Conservation (phyloP, 2,888 invertebrate species). For the Ornithoptera alexandrae region DNA sequence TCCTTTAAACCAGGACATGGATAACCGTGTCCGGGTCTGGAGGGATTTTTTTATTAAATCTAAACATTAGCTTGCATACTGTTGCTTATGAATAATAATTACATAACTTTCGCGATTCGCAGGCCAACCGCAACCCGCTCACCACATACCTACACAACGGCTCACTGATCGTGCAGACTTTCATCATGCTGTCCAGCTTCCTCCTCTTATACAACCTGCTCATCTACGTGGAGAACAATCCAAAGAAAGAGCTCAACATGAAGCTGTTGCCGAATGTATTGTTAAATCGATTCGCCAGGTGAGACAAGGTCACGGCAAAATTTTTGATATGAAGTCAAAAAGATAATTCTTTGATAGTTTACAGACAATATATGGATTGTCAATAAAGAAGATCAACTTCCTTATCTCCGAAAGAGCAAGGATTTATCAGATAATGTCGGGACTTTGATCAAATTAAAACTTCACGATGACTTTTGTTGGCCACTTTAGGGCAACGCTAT, state of each 20-base stretch:
- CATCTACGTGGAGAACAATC: slow-evolving; percentile 31
- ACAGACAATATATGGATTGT: too few species aligned
- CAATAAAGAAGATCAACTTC: too few species aligned
- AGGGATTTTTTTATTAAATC: too few species aligned
- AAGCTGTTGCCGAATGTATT: slow-evolving; percentile 31
- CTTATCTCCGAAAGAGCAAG: background rate
- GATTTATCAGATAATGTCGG: background rate
- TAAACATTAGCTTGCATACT: too few species aligned
- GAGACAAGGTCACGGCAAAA: background rate
- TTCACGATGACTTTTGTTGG: background rate
- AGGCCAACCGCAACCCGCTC: slow-evolving; percentile 33
- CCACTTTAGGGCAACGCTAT: background rate
- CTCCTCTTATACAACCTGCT: slow-evolving; percentile 40
- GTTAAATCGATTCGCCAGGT: slow-evolving; percentile 35
- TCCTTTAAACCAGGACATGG: too few species aligned
- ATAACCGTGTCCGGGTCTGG: too few species aligned
- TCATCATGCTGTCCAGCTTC: slow-evolving; percentile 42
- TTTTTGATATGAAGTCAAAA: too few species aligned
- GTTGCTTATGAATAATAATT: too few species aligned
- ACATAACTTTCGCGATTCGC: background rate
- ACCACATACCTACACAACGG: slow-evolving; percentile 37
- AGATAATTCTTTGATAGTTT: too few species aligned
- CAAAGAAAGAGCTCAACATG: slow-evolving; percentile 28
- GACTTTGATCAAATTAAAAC: too few species aligned
- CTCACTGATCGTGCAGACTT: slow-evolving; percentile 41